These are phyloP conservation scores for Dromaius novaehollandiae DNA, from an alignment of 2,113 vertebrate species.

Conservation along the genomic window DNA sequence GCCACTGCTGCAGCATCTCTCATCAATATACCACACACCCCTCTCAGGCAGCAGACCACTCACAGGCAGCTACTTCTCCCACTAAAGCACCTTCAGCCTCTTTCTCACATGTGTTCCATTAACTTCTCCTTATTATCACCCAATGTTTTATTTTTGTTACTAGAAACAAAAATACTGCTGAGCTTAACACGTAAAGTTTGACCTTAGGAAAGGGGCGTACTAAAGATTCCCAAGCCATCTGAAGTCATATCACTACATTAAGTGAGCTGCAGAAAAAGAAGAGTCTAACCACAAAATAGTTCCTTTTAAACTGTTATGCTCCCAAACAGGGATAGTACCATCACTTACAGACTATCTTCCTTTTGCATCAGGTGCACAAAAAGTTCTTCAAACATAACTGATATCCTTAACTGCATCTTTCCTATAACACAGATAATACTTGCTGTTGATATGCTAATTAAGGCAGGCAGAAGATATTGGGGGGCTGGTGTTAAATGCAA, in stretches of 20 bases:
- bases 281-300: not conserved
- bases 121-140: not conserved
- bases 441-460: not conserved
- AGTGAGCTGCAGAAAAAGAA: not conserved
- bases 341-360: not conserved
- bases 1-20: not conserved
- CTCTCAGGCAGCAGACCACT: not conserved
- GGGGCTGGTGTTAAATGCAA: not conserved
- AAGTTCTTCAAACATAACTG: not conserved
- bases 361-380: not conserved
- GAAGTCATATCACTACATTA: fast-evolving
- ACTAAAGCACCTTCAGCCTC: not conserved
- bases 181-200: fast-evolving
- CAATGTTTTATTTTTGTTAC: fast-evolving
- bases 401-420: not conserved
- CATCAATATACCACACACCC: not conserved
- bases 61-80: not conserved
- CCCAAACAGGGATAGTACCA: not conserved
- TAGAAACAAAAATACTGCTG: not conserved
- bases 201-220: not conserved
- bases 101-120: not conserved
- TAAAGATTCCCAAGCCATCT: not conserved
- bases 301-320: not conserved
- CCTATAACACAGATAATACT: not conserved
- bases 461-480: not conserved